Conservation (phyloP, 1,140 invertebrate genomes). For the Macrotrachela quadricornifera region DNA sequence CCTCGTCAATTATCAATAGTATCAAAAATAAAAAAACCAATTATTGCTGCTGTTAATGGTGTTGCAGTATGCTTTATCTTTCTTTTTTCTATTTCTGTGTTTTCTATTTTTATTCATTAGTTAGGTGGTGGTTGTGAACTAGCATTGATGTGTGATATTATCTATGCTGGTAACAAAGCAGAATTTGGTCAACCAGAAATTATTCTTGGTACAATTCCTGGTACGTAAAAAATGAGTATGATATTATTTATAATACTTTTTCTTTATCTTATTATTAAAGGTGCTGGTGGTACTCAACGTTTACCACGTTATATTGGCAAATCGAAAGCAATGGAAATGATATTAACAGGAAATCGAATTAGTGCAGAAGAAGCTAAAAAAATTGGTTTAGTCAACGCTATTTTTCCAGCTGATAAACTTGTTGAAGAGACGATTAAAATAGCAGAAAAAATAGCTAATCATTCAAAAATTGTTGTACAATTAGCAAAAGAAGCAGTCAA, state of each 20-base stretch:
- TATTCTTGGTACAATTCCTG: conserved; percentile 76
- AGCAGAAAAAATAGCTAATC: conserved; percentile 72
- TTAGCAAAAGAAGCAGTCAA: conserved; percentile 87
- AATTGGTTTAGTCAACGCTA: conserved; percentile 66
- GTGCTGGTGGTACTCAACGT: conserved; percentile 87
- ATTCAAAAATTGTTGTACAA: conserved; percentile 61
- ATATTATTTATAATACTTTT: too few relatives aligned
- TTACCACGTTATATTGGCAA: conserved; percentile 70
- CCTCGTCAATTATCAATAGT: conserved; percentile 56
- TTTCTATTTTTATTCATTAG: too few relatives aligned
- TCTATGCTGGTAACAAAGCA: conserved; percentile 90
- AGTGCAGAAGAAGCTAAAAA: conserved; percentile 71
- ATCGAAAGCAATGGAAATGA: conserved; percentile 94
- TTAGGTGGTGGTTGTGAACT: conserved; percentile 88
- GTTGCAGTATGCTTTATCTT: conserved; percentile 39
- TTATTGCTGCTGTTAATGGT: conserved; percentile 97
- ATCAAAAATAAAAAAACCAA: conserved; percentile 53
- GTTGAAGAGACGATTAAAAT: conserved; percentile 59
- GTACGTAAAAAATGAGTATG: not conserved
- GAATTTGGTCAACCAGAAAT: conserved; percentile 97
- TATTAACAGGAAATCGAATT: conserved; percentile 71
- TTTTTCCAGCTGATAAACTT: conserved; percentile 70
- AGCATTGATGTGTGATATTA: conserved; percentile 98
- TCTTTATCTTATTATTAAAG: too few relatives aligned
- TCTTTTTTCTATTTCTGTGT: not conserved